These are phyloP conservation scores for Nannoperca australis DNA, from an alignment of 2,797 vertebrate species.

Conservation along the genomic window DNA sequence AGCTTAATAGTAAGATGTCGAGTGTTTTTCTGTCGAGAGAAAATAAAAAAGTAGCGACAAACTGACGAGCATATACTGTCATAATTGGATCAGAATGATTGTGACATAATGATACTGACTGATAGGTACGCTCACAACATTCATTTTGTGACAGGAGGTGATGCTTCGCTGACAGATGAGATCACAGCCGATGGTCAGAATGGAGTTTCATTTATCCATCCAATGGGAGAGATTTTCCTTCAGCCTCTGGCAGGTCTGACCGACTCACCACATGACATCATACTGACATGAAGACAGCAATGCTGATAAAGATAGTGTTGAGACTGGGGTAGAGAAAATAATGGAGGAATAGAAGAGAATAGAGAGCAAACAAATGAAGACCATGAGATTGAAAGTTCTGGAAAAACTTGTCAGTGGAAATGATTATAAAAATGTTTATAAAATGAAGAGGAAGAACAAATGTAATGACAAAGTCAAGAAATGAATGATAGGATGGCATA, in stretches of 20 bases:
- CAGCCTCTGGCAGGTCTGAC: conserved; percentile 91
- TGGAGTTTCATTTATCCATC: conserved; percentile 92
- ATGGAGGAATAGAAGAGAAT: not conserved
- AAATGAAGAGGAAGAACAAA: not conserved
- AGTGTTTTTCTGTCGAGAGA: not conserved
- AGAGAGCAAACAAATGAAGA: not conserved
- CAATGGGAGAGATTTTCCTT: conserved; percentile 91
- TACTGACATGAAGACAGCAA: not conserved
- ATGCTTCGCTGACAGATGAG: conserved; percentile 86
- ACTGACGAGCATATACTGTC: not conserved
- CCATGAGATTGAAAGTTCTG: not conserved
- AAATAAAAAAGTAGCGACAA: not conserved
- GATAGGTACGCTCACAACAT: not conserved
- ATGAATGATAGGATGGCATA: not conserved
- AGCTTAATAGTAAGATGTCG: not conserved
- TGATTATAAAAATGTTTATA: not conserved
- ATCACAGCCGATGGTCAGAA: conserved; percentile 90
- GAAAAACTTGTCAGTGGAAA: not conserved
- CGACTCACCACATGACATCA: not conserved
- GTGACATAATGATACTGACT: not conserved
- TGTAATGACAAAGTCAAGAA: not conserved
- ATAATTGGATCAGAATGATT: not conserved
- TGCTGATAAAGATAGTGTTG: not conserved
- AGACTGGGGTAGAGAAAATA: not conserved
- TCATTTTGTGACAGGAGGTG: conserved; percentile 83